Evolutionary conservation across 2,113 vertebrate species (phyloP), one percentile per base, ranked within the genome.

Genomic region (Platanista minor): DNA sequence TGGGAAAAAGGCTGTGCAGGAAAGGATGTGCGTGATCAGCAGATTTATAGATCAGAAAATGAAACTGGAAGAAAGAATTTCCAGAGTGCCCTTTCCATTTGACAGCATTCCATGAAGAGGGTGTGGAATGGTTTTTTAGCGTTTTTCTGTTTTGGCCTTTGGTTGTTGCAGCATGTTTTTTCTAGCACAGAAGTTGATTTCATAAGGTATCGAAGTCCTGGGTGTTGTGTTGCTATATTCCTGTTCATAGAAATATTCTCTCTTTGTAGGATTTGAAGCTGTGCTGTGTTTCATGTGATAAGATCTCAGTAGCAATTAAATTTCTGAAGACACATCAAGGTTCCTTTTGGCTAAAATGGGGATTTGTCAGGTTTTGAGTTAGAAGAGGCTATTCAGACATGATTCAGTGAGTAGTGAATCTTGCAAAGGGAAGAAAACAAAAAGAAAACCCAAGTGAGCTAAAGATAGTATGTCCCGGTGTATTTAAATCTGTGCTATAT

Each of bases 211-310:
- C 72, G 54, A 61, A 94, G 92, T 91, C 96, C 23, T 46, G 81
- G 83, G 12, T 0, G 39, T 91, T 88, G 41, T 33, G 29, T 81
- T 88, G 46, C 57, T 96, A 17, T 92, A 21, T 97, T 97, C 92
- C 91, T 98, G 72, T 97, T 98, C 98, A 98, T 89, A 95, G 78
- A 96, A 96, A 92, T 96, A 5, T 90, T 97, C 66, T 97, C 84
- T 98, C 81, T 95, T 81, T 89, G 74, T 71, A 98, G 98, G 97
- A 96, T 94, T 91, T 97, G 97, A 95, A 97, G 92, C 96, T 96
- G 78, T 71, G 93, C 95, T 97, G 39, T 97, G 85, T 98, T 78
- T 98, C 57, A 86, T 90, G 84, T 97, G 78, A 74, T 90, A 96
- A 97, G 95, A 98, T 46, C 94, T 97, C 62, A 95, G 82, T 80